Conservation (phyloP, 92 coral and sea anemone genomes). For the Chrysogorgia sp. region DNA sequence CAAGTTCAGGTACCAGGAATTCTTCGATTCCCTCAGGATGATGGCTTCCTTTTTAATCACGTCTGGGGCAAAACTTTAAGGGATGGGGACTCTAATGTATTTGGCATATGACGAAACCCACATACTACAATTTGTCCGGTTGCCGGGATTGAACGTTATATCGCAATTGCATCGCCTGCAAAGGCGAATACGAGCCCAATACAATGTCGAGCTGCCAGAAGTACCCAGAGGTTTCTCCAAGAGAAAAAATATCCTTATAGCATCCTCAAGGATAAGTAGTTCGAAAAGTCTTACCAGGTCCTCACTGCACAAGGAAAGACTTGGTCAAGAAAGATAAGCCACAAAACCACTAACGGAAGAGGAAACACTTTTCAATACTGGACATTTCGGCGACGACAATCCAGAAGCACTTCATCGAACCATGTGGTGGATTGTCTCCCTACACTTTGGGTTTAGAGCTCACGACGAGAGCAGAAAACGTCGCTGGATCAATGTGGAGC, state of each 20-base stretch:
- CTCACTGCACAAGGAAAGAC: slow-evolving; percentile 33
- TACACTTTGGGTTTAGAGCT: slow-evolving; percentile 46
- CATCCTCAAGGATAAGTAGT: slow-evolving; percentile 14
- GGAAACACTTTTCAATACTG: slow-evolving; percentile 26
- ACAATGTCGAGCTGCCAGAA: no score
- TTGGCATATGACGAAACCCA: no score
- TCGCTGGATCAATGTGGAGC: slow-evolving; percentile 44
- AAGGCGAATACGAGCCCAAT: no score
- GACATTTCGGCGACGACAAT: slow-evolving; percentile 17
- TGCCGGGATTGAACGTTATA: no score
- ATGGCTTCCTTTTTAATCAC: no score
- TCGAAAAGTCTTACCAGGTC: slow-evolving; percentile 44
- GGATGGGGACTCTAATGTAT: no score
- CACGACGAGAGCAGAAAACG: no score
- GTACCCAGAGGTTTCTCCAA: slow-evolving; percentile 36
- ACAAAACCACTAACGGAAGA: slow-evolving; percentile 40
- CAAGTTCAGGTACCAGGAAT: no score
- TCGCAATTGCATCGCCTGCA: no score
- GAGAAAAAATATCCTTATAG: not conserved
- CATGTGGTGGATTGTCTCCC: slow-evolving; percentile 36
- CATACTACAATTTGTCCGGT: no score
- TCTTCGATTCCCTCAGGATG: no score
- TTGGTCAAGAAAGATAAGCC: slow-evolving; percentile 39
- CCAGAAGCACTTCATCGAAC: slow-evolving; percentile 30
- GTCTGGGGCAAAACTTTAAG: no score